phyloP scores from a whole-genome alignment of 2,113 vertebrate species.

The Lepisosteus oculatus region DNA sequence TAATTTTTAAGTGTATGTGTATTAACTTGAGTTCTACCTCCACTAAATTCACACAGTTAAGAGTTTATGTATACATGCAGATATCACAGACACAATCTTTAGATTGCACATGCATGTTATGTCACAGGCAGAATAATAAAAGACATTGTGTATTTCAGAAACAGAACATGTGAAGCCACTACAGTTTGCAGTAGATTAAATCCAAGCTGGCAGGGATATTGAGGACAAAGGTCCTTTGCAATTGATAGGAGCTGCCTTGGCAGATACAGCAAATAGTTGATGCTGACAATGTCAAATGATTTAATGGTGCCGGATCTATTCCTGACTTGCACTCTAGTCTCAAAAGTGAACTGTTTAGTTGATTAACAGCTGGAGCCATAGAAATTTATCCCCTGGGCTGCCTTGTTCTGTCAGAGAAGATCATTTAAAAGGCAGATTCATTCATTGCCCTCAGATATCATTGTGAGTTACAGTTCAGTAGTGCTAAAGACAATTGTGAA shows the following conservation, averaged over 20 bases:
- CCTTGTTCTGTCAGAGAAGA: background rate
- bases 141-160: background rate
- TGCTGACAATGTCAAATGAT: constrained; percentile 2
- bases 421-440: background rate
- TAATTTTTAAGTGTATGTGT: no score
- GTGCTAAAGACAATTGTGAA: background rate
- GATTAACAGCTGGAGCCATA: background rate
- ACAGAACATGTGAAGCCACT: background rate
- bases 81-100: no score
- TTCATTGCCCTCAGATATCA: background rate
- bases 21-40: no score
- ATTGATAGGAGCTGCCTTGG: background rate
- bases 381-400: background rate
- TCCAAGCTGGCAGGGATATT: background rate
- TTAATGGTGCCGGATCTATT: background rate
- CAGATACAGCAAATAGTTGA: background rate
- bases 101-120: no score
- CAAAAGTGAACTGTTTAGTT: no score
- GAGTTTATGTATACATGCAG: no score
- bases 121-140: no score
- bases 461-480: background rate
- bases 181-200: background rate
- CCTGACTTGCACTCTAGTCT: background rate
- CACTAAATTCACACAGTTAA: no score
- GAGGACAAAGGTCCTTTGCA: background rate